Conservation (phyloP, 1,140 invertebrate genomes). For the Lineus longissimus region DNA sequence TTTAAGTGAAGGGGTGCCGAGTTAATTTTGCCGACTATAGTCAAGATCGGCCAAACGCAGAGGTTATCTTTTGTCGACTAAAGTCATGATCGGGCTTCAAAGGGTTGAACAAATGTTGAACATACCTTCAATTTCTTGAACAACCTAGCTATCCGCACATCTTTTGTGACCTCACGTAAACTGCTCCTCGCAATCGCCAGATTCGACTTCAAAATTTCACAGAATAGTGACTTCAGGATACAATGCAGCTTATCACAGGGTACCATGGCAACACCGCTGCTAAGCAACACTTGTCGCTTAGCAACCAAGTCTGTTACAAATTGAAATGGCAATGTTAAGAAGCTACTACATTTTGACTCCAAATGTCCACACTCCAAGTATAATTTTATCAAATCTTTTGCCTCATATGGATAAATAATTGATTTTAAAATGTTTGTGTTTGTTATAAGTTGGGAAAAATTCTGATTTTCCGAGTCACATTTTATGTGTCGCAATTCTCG, state of each 20-base stretch:
- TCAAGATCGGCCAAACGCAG: too few species aligned
- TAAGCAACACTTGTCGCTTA: constrained; percentile 23
- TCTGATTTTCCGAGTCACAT: neutral
- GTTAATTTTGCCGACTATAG: too few species aligned
- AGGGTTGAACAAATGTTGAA: too few species aligned
- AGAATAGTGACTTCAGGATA: constrained; percentile 20
- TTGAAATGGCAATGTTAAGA: constrained; percentile 26
- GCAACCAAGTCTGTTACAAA: constrained; percentile 18
- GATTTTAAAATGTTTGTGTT: neutral
- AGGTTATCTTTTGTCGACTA: too few species aligned
- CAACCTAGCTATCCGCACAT: constrained; percentile 18
- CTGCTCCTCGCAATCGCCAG: constrained; percentile 11
- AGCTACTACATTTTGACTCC: neutral
- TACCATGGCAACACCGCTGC: constrained; percentile 24
- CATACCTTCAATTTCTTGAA: constrained; percentile 19
- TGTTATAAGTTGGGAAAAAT: neutral
- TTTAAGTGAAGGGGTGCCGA: too few species aligned
- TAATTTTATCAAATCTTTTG: constrained; percentile 14
- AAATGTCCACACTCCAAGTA: constrained; percentile 18
- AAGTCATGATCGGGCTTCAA: too few species aligned
- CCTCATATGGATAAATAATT: constrained; percentile 11
- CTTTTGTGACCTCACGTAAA: neutral
- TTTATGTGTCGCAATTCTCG: constrained; percentile 11
- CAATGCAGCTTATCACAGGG: constrained; percentile 19
- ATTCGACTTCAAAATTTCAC: constrained; percentile 13